Evolutionary conservation across 2,797 vertebrate species (phyloP).

Genomic region (Smutsia gigantea): DNA sequence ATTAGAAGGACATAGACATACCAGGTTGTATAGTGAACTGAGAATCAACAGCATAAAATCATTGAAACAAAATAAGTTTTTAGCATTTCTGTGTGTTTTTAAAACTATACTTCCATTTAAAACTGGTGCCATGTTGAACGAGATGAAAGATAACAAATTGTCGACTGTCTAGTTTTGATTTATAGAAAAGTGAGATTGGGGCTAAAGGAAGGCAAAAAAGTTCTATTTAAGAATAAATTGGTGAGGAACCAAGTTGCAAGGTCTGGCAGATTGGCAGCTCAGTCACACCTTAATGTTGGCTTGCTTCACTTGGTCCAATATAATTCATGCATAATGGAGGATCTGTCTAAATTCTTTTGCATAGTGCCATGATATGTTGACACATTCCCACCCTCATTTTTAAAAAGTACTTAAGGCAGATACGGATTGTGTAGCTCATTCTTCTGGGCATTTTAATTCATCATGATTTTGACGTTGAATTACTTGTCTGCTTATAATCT

Average conservation of each 20-base stretch:
- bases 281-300: background rate
- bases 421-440: background rate
- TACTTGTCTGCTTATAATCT: background rate
- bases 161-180: background rate
- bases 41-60: background rate
- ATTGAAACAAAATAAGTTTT: background rate
- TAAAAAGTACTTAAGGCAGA: background rate
- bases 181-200: background rate
- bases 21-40: background rate
- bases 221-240: background rate
- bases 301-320: background rate
- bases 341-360: background rate
- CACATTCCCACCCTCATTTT: background rate
- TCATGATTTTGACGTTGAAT: background rate
- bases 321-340: background rate
- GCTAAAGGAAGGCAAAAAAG: background rate
- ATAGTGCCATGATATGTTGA: background rate
- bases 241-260: background rate
- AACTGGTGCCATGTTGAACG: background rate
- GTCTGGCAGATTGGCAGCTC: background rate
- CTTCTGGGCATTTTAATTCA: background rate
- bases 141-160: background rate
- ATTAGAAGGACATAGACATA: background rate
- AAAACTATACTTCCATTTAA: background rate
- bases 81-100: conserved; percentile 3